These are phyloP conservation scores for Rhinopomastus cyanomelas DNA, from an alignment of 2,113 vertebrate species.

Conservation along the genomic window DNA sequence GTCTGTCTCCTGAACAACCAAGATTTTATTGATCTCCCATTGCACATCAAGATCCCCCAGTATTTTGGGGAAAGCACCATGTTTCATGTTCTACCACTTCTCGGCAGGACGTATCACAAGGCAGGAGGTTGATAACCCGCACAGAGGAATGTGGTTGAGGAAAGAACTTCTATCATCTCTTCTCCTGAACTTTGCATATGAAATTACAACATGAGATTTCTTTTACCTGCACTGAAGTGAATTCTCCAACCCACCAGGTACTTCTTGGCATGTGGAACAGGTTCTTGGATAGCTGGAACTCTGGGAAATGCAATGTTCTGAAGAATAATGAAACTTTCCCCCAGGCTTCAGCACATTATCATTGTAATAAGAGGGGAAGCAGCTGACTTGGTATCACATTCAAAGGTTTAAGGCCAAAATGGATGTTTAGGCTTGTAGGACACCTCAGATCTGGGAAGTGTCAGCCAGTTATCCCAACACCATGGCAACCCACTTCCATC, in stretches of 20 bases:
- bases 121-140: not conserved
- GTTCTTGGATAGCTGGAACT: not conserved
- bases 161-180: not conserved
- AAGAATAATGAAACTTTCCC: not conserved
- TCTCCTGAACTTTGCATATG: not conserved
- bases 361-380: not conserved
- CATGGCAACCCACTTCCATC: not conserved
- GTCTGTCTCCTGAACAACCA: not conserved
- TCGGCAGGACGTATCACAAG: rapidly evolving
- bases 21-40: not conserved
- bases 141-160: not conserved
- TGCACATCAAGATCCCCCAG: not conserved
- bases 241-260: not conserved
- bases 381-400: not conserved
- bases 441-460: not conserved
- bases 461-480: not conserved
- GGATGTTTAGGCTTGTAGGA: not conserved
- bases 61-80: not conserved
- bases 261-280: not conserved
- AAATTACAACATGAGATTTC: not conserved
- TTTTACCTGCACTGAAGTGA: not conserved
- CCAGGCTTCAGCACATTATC: not conserved
- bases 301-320: rapidly evolving
- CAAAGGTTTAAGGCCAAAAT: not conserved
- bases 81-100: not conserved